phyloP scores from a whole-genome alignment of 2,888 invertebrate genomes.

The Yponomeuta malinellus region DNA sequence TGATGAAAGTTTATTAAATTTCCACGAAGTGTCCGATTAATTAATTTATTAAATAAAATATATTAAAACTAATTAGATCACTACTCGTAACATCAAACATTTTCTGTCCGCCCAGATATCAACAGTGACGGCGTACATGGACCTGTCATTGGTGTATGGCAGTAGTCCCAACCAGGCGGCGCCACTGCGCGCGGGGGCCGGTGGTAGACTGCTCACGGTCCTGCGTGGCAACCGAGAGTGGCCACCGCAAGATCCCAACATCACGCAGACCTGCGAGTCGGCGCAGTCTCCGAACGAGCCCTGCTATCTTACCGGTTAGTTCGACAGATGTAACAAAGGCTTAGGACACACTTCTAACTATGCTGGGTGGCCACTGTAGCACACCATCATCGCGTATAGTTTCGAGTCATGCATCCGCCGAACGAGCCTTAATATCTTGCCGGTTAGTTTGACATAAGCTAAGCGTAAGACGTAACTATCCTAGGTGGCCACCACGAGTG shows the following conservation, averaged over 20 bases:
- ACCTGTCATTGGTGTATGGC: constrained; percentile 88
- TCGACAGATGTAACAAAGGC: constrained; percentile 33
- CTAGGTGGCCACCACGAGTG: no score
- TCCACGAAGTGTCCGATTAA: no score
- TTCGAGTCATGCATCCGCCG: no score
- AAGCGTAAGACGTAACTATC: no score
- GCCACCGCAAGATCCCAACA: constrained; percentile 82
- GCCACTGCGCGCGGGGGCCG: constrained; percentile 79
- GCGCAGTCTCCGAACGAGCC: constrained; percentile 78
- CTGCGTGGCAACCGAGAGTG: constrained; percentile 80
- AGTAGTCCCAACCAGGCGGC: constrained; percentile 79
- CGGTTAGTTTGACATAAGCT: no score
- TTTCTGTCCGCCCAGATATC: constrained; percentile 65
- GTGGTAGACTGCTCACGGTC: constrained; percentile 80
- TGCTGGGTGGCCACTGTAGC: constrained; percentile 82
- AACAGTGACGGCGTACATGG: constrained; percentile 83
- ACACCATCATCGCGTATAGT: constrained; percentile 68
- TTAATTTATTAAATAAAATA: no score
- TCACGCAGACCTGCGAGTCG: constrained; percentile 81
- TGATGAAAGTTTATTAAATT: no score
- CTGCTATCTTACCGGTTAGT: constrained; percentile 84
- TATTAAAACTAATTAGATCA: no score
- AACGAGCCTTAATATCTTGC: no score
- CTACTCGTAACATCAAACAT: background rate
- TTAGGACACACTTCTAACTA: constrained; percentile 80